Base-by-base conservation (phyloP, 1,140 invertebrate species). In the Campoletis sonorensis region DNA sequence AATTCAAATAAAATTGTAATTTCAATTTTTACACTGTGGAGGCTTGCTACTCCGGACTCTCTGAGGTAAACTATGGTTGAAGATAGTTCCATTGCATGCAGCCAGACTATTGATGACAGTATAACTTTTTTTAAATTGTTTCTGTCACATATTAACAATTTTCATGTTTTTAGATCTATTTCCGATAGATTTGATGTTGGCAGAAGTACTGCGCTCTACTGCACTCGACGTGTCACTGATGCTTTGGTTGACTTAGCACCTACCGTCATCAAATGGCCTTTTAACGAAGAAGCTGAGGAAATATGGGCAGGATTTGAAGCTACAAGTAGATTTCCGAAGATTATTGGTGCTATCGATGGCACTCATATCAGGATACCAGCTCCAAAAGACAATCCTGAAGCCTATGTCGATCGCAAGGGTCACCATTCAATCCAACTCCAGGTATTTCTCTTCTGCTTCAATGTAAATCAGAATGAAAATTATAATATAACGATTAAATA, bases 111-210 rank as follows among this genome's bases (percentile, higher is more conserved):
- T n/a, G n/a, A n/a, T n/a, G n/a, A n/a, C n/a, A n/a, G n/a, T n/a
- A n/a, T n/a, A 37, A 37, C 37, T 10, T 37, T 37, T 37, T 37
- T n/a, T n/a, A n/a, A n/a, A n/a, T n/a, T n/a, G n/a, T n/a, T n/a
- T n/a, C n/a, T n/a, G n/a, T n/a, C n/a, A 10, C 4, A 37, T 4
- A 10, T 37, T 37, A 4, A 37, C 37, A 10, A 10, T 37, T 37
- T 37, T 37, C 37, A 37, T 37, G 37, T 37, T 4, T 37, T 37
- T 37, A 80, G 79, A 30, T 82, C 83, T 27, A 77, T 84, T 79
- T 83, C 71, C 77, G 84, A 85, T 30, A 71, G 78, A 77, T 85
- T 85, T 80, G 81, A 85, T 79, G 81, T 85, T 45, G 81, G 84
- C 37, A 71, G 70, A 79, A 79, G 78, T 51, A 85, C 83, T 71